Percentiles rank a stretch among this genome's conserved stretches.
Evolutionary conservation across 1,140 invertebrate species (phyloP).

Genomic region (Nasonia giraulti): DNA sequence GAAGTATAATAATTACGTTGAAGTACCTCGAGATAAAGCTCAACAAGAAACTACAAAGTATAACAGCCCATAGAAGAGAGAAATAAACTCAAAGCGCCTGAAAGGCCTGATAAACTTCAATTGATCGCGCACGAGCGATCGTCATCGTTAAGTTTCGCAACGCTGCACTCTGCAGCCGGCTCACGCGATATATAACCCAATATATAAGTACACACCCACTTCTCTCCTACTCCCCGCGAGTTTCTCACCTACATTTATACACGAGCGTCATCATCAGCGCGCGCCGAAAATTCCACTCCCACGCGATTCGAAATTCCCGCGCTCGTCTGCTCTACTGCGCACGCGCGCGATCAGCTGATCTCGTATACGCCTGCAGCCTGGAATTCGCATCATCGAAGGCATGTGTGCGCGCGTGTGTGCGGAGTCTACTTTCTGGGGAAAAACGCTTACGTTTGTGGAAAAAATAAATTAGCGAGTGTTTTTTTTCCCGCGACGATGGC

Average conservation of each 20-base stretch:
- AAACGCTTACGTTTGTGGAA: neutral
- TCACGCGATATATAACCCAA: neutral
- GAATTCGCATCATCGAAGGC: neutral
- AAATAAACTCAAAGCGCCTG: too few species aligned
- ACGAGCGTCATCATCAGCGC: neutral
- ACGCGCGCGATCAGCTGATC: constrained; percentile 48
- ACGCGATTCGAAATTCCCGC: constrained; percentile 5
- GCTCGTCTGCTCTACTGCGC: constrained; percentile 9
- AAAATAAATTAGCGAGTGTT: neutral
- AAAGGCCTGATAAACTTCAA: constrained; percentile 47
- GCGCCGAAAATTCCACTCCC: neutral
- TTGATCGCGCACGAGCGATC: constrained; percentile 45
- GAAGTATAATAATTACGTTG: too few species aligned
- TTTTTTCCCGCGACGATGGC: constrained; percentile 40
- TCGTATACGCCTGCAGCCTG: neutral
- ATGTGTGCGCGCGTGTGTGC: neutral
- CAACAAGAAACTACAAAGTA: too few species aligned
- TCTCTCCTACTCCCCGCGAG: too few species aligned
- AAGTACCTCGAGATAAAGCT: too few species aligned
- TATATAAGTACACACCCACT: neutral
- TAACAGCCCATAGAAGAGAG: too few species aligned
- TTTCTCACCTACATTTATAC: neutral
- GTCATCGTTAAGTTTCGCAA: constrained; percentile 45
- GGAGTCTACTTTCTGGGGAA: neutral
- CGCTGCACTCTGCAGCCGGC: neutral